phyloP scores from a whole-genome alignment of 2,797 vertebrate species.

The Peromyscus melanophrys region DNA sequence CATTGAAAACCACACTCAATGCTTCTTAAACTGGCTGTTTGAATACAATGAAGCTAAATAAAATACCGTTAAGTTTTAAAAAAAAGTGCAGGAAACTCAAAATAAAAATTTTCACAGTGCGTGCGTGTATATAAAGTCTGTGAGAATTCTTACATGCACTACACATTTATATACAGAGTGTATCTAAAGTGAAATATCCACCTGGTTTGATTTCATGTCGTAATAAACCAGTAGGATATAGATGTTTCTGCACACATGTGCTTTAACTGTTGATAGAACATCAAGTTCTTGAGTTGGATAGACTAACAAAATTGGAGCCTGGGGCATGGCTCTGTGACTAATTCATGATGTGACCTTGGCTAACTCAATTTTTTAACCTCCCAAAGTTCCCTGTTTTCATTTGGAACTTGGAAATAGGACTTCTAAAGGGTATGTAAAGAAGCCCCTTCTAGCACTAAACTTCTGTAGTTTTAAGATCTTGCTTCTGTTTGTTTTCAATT shows the following conservation, averaged over 20 bases:
- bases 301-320: background rate
- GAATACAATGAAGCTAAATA: constrained; percentile 72
- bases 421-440: constrained; percentile 4
- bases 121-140: background rate
- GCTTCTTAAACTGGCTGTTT: constrained; percentile 42
- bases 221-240: background rate
- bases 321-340: background rate
- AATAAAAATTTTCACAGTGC: background rate
- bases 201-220: background rate
- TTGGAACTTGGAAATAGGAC: background rate
- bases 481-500: constrained; percentile 25
- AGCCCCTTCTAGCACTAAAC: background rate
- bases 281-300: background rate
- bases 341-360: background rate
- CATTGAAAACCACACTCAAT: constrained; percentile 76
- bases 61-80: background rate
- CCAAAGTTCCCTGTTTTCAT: background rate
- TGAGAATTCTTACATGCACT: background rate
- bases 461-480: constrained; percentile 3
- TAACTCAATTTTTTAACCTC: constrained; percentile 34
- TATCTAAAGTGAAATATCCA: background rate
- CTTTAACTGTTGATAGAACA: background rate
- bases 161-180: background rate
- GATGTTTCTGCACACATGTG: background rate
- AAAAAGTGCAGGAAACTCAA: background rate